These are phyloP conservation scores for Caenorhabditis japonica DNA, from an alignment of 2,888 invertebrate genomes.

Conservation along the genomic window DNA sequence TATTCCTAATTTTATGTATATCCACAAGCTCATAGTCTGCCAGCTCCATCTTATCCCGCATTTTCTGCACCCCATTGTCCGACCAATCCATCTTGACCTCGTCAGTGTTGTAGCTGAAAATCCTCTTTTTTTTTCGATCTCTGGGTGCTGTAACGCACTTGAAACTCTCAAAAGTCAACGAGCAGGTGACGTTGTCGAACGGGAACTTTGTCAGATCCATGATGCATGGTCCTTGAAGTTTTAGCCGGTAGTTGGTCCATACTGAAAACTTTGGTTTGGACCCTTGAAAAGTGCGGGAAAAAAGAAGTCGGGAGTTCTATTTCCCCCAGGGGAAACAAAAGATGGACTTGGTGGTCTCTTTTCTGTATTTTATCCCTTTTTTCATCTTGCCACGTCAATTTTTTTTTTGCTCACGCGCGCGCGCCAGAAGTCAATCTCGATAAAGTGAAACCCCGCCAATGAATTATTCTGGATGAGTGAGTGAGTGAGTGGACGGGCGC, in stretches of 20 bases:
- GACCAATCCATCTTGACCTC: slow-evolving; percentile 77
- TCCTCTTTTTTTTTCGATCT: neutral
- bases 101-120: slow-evolving; percentile 76
- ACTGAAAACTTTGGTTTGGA: slow-evolving; percentile 57
- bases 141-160: slow-evolving; percentile 61
- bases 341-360: too few species aligned
- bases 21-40: slow-evolving; percentile 76
- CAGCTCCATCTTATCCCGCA: slow-evolving; percentile 77
- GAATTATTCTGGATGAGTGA: too few species aligned
- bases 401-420: too few species aligned
- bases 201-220: slow-evolving; percentile 76
- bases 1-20: slow-evolving; percentile 68
- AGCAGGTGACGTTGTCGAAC: slow-evolving; percentile 77
- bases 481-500: too few species aligned
- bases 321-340: too few species aligned
- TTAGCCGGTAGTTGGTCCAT: slow-evolving; percentile 77
- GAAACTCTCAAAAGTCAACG: slow-evolving; percentile 77
- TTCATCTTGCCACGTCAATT: too few species aligned
- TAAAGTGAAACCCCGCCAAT: too few species aligned
- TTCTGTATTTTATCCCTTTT: too few species aligned
- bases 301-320: too few species aligned
- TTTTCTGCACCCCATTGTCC: slow-evolving; percentile 71
- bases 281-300: too few species aligned
- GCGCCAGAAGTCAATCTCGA: too few species aligned
- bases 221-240: slow-evolving; percentile 75